phyloP scores from a whole-genome alignment of 1,140 invertebrate genomes.

The Camponotus vicinus region DNA sequence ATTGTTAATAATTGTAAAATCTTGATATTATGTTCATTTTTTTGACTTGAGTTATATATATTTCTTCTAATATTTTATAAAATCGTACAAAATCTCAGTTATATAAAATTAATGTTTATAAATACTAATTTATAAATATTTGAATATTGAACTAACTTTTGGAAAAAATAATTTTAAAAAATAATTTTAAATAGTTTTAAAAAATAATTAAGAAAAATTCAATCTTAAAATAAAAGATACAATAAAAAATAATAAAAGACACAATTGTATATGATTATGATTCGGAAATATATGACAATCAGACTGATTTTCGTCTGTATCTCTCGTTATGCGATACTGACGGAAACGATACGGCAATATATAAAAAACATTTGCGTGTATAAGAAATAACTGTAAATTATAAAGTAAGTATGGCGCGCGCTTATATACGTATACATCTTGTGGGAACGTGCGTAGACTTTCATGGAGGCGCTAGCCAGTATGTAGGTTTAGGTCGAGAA shows the following conservation, averaged over 20 bases:
- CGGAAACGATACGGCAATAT: slow-evolving; percentile 17
- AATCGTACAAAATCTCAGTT: not conserved
- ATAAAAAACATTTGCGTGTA: slow-evolving; percentile 55
- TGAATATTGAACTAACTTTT: slow-evolving; percentile 7
- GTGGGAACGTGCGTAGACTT: slow-evolving; percentile 68
- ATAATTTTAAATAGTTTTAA: not conserved
- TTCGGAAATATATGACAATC: not conserved
- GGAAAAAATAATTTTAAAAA: not conserved
- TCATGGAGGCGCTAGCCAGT: slow-evolving; percentile 51
- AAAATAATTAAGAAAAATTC: not conserved
- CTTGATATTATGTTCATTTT: slow-evolving; percentile 3
- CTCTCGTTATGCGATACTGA: slow-evolving; percentile 35
- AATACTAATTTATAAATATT: slow-evolving; percentile 25
- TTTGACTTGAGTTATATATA: not conserved
- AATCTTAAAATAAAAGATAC: not conserved
- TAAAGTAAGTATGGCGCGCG: slow-evolving; percentile 54
- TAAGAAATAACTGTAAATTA: slow-evolving; percentile 77
- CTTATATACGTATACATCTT: slow-evolving; percentile 48
- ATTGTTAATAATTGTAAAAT: not conserved
- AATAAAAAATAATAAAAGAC: not conserved
- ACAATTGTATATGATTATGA: not conserved
- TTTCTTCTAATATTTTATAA: not conserved
- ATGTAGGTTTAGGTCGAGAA: slow-evolving; percentile 77
- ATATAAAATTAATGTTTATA: not conserved
- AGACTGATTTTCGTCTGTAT: not conserved